phyloP scores from a whole-genome alignment of 2,797 vertebrate species.

The Rhinogobio ventralis region DNA sequence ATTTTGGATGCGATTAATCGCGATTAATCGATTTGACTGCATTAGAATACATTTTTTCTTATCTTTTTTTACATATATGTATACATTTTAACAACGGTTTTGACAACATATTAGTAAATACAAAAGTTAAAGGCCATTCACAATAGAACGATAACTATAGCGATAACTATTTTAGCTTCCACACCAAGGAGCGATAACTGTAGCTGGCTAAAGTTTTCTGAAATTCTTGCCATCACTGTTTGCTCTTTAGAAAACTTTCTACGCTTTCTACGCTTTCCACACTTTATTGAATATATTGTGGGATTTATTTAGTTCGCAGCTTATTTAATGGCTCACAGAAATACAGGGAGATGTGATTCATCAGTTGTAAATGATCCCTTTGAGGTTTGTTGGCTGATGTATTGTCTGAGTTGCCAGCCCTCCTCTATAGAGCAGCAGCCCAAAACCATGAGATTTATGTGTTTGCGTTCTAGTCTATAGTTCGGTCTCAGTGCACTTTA shows the following conservation, averaged over 20 bases:
- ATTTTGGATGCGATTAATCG: too few species aligned
- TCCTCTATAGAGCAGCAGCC: constrained; percentile 11
- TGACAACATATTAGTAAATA: neutral
- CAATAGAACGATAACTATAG: neutral
- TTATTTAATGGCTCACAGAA: constrained; percentile 34
- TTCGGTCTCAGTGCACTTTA: constrained; percentile 3
- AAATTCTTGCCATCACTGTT: neutral
- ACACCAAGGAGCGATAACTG: neutral
- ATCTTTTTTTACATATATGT: neutral
- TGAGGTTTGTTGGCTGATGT: constrained; percentile 15
- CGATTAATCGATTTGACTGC: too few species aligned
- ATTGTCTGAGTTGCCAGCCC: constrained; percentile 11
- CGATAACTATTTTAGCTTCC: neutral
- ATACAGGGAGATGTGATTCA: constrained; percentile 30
- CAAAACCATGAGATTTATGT: constrained; percentile 40
- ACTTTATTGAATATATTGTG: neutral
- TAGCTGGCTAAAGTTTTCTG: neutral
- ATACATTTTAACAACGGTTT: neutral
- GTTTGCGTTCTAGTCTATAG: constrained; percentile 14
- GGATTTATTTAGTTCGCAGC: constrained; percentile 25
- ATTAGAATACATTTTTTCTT: neutral
- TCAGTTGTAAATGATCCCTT: constrained; percentile 35
- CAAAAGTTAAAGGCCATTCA: neutral
- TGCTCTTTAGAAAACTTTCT: neutral
- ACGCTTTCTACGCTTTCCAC: too few species aligned